Percentiles rank a stretch among this genome's conserved stretches.
phyloP scores from a whole-genome alignment of 2,888 invertebrate species.

The Trachelus iudaicus region DNA sequence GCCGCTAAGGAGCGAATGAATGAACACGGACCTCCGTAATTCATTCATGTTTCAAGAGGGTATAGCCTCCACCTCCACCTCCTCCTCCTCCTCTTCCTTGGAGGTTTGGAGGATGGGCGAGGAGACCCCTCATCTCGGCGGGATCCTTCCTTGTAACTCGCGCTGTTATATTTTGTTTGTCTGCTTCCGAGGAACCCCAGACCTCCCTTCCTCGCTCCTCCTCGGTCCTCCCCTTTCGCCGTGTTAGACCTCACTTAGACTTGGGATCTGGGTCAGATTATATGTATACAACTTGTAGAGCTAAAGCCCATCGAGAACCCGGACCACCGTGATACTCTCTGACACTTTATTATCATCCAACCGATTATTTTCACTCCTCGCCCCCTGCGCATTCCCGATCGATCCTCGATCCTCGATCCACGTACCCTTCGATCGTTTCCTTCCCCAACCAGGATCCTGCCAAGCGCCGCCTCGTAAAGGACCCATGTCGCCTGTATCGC shows the following conservation, averaged over 20 bases:
- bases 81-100: slow-evolving; percentile 28
- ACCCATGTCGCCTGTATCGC: not conserved
- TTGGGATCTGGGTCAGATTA: slow-evolving; percentile 60
- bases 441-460: not conserved
- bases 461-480: not conserved
- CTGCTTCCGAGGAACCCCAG: slow-evolving; percentile 51
- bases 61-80: slow-evolving; percentile 39
- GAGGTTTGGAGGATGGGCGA: slow-evolving; percentile 13
- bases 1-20: slow-evolving; percentile 61
- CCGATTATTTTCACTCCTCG: not conserved
- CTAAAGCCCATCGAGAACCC: slow-evolving; percentile 2
- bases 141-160: slow-evolving; percentile 53
- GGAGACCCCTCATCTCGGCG: slow-evolving; percentile 47
- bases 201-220: slow-evolving; percentile 12
- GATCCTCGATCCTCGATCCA: not conserved
- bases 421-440: not conserved
- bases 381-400: not conserved
- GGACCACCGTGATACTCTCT: not conserved
- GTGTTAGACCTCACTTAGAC: slow-evolving; percentile 53
- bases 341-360: not conserved
- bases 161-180: slow-evolving; percentile 60
- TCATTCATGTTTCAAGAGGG: slow-evolving; percentile 62
- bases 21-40: slow-evolving; percentile 62
- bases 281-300: slow-evolving; percentile 54
- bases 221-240: slow-evolving; percentile 18